Conservation (phyloP, 2,113 vertebrate genomes). For the Recurvirostra avosetta region DNA sequence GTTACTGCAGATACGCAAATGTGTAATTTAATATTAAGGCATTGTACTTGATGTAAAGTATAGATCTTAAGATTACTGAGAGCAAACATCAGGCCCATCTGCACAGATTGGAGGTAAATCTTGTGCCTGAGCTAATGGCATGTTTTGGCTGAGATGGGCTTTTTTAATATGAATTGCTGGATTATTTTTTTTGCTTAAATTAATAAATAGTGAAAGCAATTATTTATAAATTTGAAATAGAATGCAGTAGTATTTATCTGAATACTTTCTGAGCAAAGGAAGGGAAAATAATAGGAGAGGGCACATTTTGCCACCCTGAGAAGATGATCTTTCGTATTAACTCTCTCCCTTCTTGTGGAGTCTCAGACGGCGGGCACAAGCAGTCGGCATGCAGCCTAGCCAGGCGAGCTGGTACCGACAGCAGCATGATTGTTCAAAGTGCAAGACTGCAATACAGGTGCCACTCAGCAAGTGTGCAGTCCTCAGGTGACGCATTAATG, state of each 20-base stretch:
- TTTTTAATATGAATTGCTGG: neutral
- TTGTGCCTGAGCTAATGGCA: neutral
- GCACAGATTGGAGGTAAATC: neutral
- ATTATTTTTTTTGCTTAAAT: neutral
- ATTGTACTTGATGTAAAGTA: neutral
- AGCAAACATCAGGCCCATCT: neutral
- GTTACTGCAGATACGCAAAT: neutral
- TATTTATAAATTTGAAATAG: neutral
- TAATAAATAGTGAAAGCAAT: neutral
- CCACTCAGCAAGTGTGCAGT: fast-evolving
- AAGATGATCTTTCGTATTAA: neutral
- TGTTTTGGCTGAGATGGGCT: neutral
- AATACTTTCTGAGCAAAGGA: neutral
- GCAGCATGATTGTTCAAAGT: fast-evolving
- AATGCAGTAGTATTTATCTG: neutral
- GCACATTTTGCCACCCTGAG: fast-evolving
- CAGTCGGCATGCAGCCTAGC: fast-evolving
- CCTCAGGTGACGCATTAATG: neutral
- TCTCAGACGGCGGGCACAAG: neutral
- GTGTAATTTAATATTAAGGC: neutral
- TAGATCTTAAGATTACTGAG: neutral
- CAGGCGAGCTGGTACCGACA: neutral
- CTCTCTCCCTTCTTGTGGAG: too few relatives aligned
- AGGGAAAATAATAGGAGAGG: neutral
- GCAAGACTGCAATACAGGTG: neutral